These are phyloP conservation scores for Elysia crispata DNA, from an alignment of 2,888 invertebrate species.

Conservation along the genomic window DNA sequence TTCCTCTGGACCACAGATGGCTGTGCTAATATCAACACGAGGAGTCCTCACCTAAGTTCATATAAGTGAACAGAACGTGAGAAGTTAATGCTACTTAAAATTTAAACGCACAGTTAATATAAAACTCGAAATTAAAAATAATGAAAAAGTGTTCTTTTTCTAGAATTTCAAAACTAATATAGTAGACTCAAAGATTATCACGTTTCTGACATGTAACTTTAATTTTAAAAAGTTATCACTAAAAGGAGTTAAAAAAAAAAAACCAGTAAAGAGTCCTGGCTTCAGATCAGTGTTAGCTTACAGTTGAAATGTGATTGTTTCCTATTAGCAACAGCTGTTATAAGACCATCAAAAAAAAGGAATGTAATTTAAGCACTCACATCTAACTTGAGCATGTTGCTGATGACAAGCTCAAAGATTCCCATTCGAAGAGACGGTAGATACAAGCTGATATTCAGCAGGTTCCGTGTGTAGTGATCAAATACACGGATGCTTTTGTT, in stretches of 20 bases:
- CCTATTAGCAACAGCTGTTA: background rate
- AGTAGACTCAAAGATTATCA: too few species aligned
- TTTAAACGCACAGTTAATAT: background rate
- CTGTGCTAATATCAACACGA: conserved; percentile 80
- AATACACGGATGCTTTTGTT: conserved; percentile 84
- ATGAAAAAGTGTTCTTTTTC: too few species aligned
- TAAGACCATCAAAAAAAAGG: background rate
- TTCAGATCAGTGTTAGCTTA: too few species aligned
- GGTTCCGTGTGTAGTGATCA: conserved; percentile 87
- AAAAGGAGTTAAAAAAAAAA: background rate
- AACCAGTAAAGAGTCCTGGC: too few species aligned
- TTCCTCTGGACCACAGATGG: conserved; percentile 71
- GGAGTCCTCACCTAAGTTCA: conserved; percentile 81
- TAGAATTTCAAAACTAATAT: too few species aligned
- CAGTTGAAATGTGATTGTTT: too few species aligned
- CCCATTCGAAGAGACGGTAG: conserved; percentile 85
- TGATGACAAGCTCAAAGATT: conserved; percentile 86
- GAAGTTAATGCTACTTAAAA: background rate
- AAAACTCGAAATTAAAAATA: too few species aligned
- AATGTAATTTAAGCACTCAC: conserved; percentile 61
- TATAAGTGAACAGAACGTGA: conserved; percentile 1
- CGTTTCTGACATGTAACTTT: too few species aligned
- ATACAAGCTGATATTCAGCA: conserved; percentile 87
- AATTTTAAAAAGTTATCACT: background rate
- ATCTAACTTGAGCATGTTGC: conserved; percentile 82